phyloP scores from a whole-genome alignment of 1,140 invertebrate genomes.

The fruit fly (Drosophila melanogaster) region Release_6_plus_ISO1_MT NT_033779.5:10867501-10868000 shows the following conservation, averaged over 20 bases:
- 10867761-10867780: constrained; percentile 12
- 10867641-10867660: too few relatives aligned
- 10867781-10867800: constrained; percentile 59
- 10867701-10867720: constrained; percentile 35
- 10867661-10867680: neutral
- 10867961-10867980: constrained; percentile 65
- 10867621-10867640: too few relatives aligned
- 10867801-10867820: constrained; percentile 65
- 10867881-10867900: constrained; percentile 64
- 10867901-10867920: constrained; percentile 16
- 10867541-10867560: too few relatives aligned
- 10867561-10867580: too few relatives aligned
- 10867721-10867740: constrained; percentile 33
- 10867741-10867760: constrained; percentile 50
- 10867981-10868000: constrained; percentile 79
- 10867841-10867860: constrained; percentile 59
- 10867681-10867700: constrained; percentile 12
- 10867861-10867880: constrained; percentile 71
- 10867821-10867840: constrained; percentile 25
- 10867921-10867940: constrained; percentile 26
- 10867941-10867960: constrained; percentile 67
- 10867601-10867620: too few relatives aligned
- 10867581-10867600: too few relatives aligned
- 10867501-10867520: neutral
- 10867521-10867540: neutral